phyloP scores from a whole-genome alignment of 2,113 vertebrate genomes.

The Climacteris rufus region DNA sequence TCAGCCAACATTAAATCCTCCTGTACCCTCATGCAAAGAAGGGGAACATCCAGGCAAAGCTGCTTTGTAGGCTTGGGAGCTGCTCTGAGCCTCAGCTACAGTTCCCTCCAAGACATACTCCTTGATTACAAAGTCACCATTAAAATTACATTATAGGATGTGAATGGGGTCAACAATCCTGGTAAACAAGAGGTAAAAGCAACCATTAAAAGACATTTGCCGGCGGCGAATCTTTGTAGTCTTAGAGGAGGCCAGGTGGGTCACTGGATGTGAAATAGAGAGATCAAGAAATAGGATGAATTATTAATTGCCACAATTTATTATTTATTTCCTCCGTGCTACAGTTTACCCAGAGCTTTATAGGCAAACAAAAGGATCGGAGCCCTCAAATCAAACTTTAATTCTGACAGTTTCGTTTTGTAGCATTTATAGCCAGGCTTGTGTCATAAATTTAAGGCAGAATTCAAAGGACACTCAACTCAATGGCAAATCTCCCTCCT shows the following conservation, averaged over 20 bases:
- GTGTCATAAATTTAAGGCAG: not conserved
- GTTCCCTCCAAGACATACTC: not conserved
- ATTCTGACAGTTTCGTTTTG: not conserved
- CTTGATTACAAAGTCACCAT: constrained; percentile 37
- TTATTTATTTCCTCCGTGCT: constrained; percentile 47
- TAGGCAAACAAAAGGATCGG: not conserved
- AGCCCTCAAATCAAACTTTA: not conserved
- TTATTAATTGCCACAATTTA: constrained; percentile 51
- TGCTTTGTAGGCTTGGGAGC: not conserved
- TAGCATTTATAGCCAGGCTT: not conserved
- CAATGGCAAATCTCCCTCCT: not conserved
- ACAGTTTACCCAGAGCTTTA: constrained; percentile 39
- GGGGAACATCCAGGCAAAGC: not conserved
- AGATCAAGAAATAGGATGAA: constrained; percentile 31
- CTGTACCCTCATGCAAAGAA: not conserved
- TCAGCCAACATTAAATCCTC: not conserved
- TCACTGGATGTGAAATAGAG: constrained; percentile 20
- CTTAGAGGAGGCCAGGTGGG: constrained; percentile 32
- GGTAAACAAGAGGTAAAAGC: constrained; percentile 56
- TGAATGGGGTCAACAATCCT: constrained; percentile 10
- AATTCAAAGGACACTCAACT: not conserved
- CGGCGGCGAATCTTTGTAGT: constrained; percentile 16
- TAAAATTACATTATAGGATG: constrained; percentile 44
- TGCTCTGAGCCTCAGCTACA: not conserved
- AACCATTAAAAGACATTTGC: constrained; percentile 50